Conservation (phyloP, 2,113 vertebrate species). For the Cranoglanis bouderius region DNA sequence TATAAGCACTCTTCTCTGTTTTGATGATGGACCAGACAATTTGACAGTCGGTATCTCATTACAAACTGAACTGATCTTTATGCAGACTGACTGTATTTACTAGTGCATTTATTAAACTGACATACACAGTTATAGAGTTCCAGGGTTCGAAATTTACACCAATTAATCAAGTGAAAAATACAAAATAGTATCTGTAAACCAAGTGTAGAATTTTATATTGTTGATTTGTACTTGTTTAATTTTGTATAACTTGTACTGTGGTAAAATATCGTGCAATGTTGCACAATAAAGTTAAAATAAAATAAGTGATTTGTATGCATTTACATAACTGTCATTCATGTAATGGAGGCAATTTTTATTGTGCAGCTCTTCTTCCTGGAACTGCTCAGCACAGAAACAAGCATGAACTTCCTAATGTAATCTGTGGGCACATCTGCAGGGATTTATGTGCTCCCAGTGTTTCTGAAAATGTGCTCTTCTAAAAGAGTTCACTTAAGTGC, state of each 20-base stretch:
- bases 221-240: not conserved
- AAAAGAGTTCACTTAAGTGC: not conserved
- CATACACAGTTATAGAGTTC: not conserved
- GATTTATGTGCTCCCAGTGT: not conserved
- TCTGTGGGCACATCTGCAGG: not conserved
- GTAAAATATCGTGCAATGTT: too few relatives aligned
- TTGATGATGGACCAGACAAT: not conserved
- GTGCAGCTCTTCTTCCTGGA: not conserved
- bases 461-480: not conserved
- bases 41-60: not conserved
- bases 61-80: not conserved
- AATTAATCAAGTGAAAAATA: not conserved
- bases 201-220: not conserved
- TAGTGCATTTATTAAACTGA: not conserved
- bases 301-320: not conserved
- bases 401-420: not conserved
- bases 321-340: not conserved
- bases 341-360: not conserved
- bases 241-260: not conserved
- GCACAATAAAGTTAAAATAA: too few relatives aligned
- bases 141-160: not conserved
- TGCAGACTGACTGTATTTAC: not conserved
- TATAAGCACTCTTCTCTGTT: not conserved
- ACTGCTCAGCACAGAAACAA: slow-evolving; percentile 12
- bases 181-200: not conserved